phyloP scores from a whole-genome alignment of 2,888 invertebrate species.

The Patella caerulea region DNA sequence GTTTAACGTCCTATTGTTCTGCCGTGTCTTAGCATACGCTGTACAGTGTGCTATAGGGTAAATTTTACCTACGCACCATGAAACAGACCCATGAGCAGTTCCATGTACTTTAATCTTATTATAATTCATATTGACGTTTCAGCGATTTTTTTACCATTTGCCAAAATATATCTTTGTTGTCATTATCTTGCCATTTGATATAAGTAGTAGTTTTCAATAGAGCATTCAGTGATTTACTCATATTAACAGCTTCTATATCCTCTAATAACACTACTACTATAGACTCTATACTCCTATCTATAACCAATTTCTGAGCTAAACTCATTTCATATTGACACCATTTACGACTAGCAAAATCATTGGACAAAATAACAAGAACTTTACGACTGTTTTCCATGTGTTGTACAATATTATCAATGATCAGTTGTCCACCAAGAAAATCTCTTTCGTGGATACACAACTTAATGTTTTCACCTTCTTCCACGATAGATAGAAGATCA shows the following conservation, averaged over 20 bases:
- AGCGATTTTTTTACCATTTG: too few species aligned
- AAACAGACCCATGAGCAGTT: too few species aligned
- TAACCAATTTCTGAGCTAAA: conserved; percentile 77
- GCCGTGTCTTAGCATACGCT: too few species aligned
- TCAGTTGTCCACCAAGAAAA: conserved; percentile 80
- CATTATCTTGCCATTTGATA: conserved; percentile 75
- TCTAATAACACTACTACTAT: conserved; percentile 79
- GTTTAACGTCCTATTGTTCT: too few species aligned
- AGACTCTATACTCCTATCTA: conserved; percentile 75
- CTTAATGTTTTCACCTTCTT: conserved; percentile 71
- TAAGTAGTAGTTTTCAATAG: conserved; percentile 81
- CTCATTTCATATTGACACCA: conserved; percentile 85
- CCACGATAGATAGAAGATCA: conserved; percentile 78
- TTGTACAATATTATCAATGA: conserved; percentile 80
- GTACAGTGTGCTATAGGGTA: too few species aligned
- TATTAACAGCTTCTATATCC: conserved; percentile 76
- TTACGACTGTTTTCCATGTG: conserved; percentile 80
- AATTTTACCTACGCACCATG: too few species aligned
- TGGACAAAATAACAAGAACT: conserved; percentile 78
- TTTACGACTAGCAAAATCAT: conserved; percentile 78
- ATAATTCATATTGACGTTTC: not conserved
- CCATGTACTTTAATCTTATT: not conserved
- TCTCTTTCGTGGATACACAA: conserved; percentile 81
- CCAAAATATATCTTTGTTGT: too few species aligned
- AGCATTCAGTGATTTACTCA: conserved; percentile 79